A percentile compares a stretch with the other conserved stretches of the same genome.
phyloP scores from a whole-genome alignment of 2,888 invertebrate genomes.

The Xestia ashworthii region DNA sequence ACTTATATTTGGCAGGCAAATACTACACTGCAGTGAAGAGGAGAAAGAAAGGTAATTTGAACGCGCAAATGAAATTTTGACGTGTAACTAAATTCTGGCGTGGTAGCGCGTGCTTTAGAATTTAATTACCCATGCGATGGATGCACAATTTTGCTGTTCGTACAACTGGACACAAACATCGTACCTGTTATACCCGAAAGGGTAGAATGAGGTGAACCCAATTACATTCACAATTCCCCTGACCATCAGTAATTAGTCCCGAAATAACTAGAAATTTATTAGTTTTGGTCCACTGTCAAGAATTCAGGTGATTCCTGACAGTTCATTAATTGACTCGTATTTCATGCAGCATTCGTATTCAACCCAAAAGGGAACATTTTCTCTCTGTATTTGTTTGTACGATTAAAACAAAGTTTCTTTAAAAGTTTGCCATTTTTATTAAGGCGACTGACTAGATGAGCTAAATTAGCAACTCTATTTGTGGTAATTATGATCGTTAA shows the following conservation, averaged over 20 bases:
- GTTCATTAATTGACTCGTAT: too few relatives aligned
- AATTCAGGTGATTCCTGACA: too few relatives aligned
- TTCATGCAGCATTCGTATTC: neutral
- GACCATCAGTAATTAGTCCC: too few relatives aligned
- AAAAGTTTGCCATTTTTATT: neutral
- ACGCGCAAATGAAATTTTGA: constrained; percentile 39
- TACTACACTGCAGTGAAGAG: constrained; percentile 18
- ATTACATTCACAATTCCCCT: neutral
- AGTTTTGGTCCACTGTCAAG: too few relatives aligned
- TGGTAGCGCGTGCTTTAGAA: constrained; percentile 11
- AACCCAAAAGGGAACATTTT: too few relatives aligned
- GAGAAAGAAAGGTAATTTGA: too few relatives aligned
- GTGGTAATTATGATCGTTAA: too few relatives aligned
- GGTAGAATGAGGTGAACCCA: neutral
- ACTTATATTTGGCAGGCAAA: constrained; percentile 41
- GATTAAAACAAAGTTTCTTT: neutral
- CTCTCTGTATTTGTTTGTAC: neutral
- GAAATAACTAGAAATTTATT: too few relatives aligned
- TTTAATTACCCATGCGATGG: constrained; percentile 16
- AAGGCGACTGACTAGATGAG: too few relatives aligned
- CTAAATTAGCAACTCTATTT: too few relatives aligned
- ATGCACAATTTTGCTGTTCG: neutral
- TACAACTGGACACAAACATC: neutral
- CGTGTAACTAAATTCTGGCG: constrained; percentile 33
- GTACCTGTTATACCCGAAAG: too few relatives aligned